These are phyloP conservation scores for Plectrocnemia conspersa DNA, from an alignment of 1,140 invertebrate species.

Conservation along the genomic window DNA sequence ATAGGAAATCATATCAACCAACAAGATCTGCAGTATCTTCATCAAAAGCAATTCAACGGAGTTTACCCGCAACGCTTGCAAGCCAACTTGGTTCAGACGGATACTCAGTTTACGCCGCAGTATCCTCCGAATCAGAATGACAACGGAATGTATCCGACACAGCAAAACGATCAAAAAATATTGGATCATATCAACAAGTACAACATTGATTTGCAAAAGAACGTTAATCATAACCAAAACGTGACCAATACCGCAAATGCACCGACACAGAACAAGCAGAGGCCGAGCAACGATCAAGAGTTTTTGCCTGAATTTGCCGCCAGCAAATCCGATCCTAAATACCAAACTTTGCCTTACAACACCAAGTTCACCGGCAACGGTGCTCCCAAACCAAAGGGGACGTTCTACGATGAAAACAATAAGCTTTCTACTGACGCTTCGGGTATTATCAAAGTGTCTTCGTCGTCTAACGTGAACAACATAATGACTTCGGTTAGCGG, in stretches of 20 bases:
- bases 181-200: conserved; percentile 48
- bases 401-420: conserved; percentile 35
- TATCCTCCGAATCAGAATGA: conserved; percentile 45
- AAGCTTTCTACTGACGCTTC: conserved; percentile 31
- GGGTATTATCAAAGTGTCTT: conserved; percentile 29
- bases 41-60: conserved; percentile 45
- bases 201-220: conserved; percentile 33
- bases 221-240: conserved; percentile 32
- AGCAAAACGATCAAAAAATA: conserved; percentile 46
- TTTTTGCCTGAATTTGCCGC: conserved; percentile 51
- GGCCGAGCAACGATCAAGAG: conserved; percentile 50
- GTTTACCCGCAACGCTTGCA: conserved; percentile 40
- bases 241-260: conserved; percentile 40
- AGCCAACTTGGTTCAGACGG: conserved; percentile 42
- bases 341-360: conserved; percentile 88
- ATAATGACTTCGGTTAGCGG: conserved; percentile 34
- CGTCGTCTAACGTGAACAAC: conserved; percentile 29
- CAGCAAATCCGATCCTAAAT: conserved; percentile 88
- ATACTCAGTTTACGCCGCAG: conserved; percentile 34
- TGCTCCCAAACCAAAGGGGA: conserved; percentile 45
- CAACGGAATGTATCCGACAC: conserved; percentile 38
- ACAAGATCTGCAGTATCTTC: conserved; percentile 50
- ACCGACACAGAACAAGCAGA: conserved; percentile 46
- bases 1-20: conserved; percentile 48
- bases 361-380: conserved; percentile 68